Base-by-base conservation (phyloP, 1,140 invertebrate species). In the Drosophila elegans region DNA sequence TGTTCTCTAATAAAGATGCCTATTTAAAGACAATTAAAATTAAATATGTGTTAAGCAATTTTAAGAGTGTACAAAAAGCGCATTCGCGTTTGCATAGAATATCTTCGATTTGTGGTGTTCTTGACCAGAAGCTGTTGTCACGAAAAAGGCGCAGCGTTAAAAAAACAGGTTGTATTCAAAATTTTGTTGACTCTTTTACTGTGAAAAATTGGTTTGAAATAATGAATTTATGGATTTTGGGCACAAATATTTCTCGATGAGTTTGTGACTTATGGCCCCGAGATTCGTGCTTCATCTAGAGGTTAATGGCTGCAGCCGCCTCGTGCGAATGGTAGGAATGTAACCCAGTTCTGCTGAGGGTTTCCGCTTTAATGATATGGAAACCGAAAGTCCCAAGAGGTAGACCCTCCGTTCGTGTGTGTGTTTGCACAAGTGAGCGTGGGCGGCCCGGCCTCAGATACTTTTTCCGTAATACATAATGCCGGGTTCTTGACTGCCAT, bases 61-160 rank as follows among this genome's bases (percentile, higher is more conserved):
- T 6, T 32, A 6, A 9, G 16, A 5, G 46, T 72, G 16, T 67
- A 62, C 52, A 45, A 34, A 41, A 66, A 32, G 41, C 5, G n/a
- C 6, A 3, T 38, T 21, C 45, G 55, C 25, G 16, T 45, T 29
- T 25, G 38, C 5, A 13, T 3, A 38, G 38, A 39, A 66, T 44
- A 45, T 62, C 32, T 44, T 56, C 34, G n/a, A 42, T 54, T 61
- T 61, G 32, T 51, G 46, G 69, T 85, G 66, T 85, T 83, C 63
- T 66, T 84, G 74, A 60, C 82, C 81, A 80, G 81, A 80, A 85
- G 81, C 81, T 86, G 82, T 85, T 85, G 82, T 83, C 81, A 67
- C 74, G 59, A 63, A 56, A 38, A 74, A 75, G 78, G 60, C 60
- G 42, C 74, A 59, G 49, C 42, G 29, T 61, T 68, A 67, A 45